These are phyloP conservation scores for Palloptera scutellata DNA, from an alignment of 2,888 invertebrate species.

Conservation along the genomic window DNA sequence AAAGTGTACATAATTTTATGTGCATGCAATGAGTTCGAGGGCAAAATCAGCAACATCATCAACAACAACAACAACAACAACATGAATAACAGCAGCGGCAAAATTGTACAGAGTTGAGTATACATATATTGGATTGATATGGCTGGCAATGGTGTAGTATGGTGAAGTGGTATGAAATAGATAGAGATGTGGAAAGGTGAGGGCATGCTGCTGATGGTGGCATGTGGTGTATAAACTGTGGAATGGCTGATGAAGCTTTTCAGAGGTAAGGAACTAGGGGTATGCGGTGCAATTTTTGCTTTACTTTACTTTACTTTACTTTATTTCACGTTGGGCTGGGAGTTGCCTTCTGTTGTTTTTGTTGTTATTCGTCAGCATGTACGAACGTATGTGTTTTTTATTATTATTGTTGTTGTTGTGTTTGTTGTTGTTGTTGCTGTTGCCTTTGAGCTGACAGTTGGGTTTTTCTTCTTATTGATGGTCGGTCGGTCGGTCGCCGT, in stretches of 20 bases:
- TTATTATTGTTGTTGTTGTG: constrained; percentile 18
- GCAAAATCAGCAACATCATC: constrained; percentile 3
- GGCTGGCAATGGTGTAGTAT: not conserved
- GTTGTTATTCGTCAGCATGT: constrained; percentile 17
- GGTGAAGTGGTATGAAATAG: constrained; percentile 6
- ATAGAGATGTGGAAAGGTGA: not conserved
- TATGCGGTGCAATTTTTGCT: not conserved
- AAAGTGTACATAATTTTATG: constrained; percentile 35
- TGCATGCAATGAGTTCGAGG: constrained; percentile 38
- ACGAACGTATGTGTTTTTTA: constrained; percentile 7
- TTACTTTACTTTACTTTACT: not conserved
- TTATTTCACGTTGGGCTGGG: not conserved
- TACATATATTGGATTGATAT: not conserved
- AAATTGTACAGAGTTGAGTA: not conserved
- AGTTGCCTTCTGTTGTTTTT: constrained; percentile 12
- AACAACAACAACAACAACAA: constrained; percentile 9
- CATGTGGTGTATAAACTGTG: not conserved
- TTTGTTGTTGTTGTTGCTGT: constrained; percentile 22
- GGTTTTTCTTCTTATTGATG: constrained; percentile 15
- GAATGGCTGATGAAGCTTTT: too few species aligned
- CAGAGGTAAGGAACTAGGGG: not conserved
- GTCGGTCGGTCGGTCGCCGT: not conserved
- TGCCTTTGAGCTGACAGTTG: constrained; percentile 16
- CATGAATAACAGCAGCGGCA: not conserved
- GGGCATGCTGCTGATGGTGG: not conserved